Percentiles rank a stretch among this genome's conserved stretches.
phyloP scores from a whole-genome alignment of 2,888 invertebrate species.

The Cosmia trapezina region DNA sequence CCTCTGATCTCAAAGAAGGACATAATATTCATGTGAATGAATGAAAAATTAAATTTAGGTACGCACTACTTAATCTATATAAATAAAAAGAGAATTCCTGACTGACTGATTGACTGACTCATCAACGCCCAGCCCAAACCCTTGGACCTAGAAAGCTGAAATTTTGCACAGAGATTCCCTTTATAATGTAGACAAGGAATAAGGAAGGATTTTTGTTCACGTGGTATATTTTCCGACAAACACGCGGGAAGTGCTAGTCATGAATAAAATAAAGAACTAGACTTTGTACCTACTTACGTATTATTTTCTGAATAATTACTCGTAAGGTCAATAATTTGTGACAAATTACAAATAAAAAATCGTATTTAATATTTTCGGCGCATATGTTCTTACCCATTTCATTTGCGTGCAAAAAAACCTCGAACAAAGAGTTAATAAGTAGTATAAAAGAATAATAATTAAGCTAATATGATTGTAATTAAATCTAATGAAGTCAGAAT shows the following conservation, averaged over 20 bases:
- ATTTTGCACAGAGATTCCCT: too few species aligned
- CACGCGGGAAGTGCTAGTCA: too few species aligned
- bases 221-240: too few species aligned
- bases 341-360: constrained; percentile 22
- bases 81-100: too few species aligned
- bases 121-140: too few species aligned
- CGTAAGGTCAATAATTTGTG: not conserved
- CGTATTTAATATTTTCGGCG: not conserved
- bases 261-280: not conserved
- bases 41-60: too few species aligned
- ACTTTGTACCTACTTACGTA: not conserved
- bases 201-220: too few species aligned
- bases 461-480: constrained; percentile 78
- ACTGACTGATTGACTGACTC: too few species aligned
- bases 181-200: too few species aligned
- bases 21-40: not conserved
- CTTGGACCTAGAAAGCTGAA: too few species aligned
- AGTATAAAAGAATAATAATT: constrained; percentile 60
- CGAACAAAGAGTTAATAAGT: constrained; percentile 58
- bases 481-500: constrained; percentile 77
- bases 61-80: not conserved
- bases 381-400: not conserved
- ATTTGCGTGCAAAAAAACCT: constrained; percentile 8
- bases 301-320: not conserved
- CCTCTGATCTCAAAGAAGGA: not conserved